Base-by-base conservation (phyloP, 2,888 invertebrate species). In the Hypsopygia costalis region DNA sequence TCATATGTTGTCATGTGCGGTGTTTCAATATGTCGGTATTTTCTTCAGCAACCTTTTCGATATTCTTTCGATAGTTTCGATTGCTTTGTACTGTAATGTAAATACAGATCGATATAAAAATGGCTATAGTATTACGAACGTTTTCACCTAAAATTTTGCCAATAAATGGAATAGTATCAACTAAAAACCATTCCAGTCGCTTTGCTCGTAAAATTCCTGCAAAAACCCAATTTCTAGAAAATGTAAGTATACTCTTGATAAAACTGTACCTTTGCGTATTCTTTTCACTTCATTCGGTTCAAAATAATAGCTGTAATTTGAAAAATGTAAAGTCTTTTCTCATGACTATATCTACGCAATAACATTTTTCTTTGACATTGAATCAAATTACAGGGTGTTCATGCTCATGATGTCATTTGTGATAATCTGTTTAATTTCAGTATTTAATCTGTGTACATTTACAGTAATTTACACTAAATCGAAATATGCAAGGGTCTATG, bases 51-150 rank as follows among this genome's bases (percentile, higher is more conserved):
- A 3, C 2, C 3, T 16, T 16, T 16, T 16, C 16, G n/a, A 54
- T 58, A 67, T 68, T 75, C n/a, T n/a, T 77, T 67, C 62, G 55
- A 71, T 27, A 52, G 51, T 53, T 56, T 50, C 49, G 50, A 62
- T 61, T 63, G 63, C 42, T 43, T 54, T 53, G 55, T 48, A 52
- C 48, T 58, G 47, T 36, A 36, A 46, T 60, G 55, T 65, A 58
- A 66, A 42, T 47, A 58, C 34, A 31, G 45, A 52, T 61, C 51
- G 47, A 66, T 65, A 69, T 63, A 51, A 78, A 70, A 63, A 91
- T 91, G 91, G 90, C 91, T 58, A 86, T 89, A 60, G 91, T 90
- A 58, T 76, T 91, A 59, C 89, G 91, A 52, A 82, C 89, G 30
- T 68, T 91, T 49, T 83, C 91, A n/a, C 86, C 81, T 56, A 91